Conservation (phyloP, 2,113 vertebrate genomes). For the Sinocyclocheilus anophthalmus region DNA sequence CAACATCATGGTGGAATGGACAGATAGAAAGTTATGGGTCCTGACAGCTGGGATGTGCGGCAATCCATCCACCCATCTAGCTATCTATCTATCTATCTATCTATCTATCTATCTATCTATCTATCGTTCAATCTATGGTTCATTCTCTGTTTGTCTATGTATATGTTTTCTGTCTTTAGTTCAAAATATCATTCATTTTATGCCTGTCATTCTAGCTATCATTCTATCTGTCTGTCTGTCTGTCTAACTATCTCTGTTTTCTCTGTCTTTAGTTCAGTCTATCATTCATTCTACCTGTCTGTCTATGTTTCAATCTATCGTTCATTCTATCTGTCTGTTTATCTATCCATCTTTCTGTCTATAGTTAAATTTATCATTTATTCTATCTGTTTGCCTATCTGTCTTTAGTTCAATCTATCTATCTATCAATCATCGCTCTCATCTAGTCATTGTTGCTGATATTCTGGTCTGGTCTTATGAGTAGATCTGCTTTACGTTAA, state of each 20-base stretch:
- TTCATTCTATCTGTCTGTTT: not conserved
- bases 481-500: not conserved
- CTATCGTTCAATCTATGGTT: not conserved
- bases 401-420: too few species aligned
- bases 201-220: too few species aligned
- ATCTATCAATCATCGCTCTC: fast-evolving
- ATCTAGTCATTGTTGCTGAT: not conserved
- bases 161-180: not conserved
- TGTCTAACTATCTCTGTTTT: not conserved
- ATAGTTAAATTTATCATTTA: too few species aligned
- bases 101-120: not conserved
- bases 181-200: too few species aligned
- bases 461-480: not conserved
- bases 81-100: not conserved
- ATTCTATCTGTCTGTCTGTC: not conserved
- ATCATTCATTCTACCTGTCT: too few species aligned
- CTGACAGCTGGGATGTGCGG: constrained; percentile 24
- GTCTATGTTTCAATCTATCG: not conserved
- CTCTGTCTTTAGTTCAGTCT: not conserved
- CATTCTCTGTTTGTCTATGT: too few species aligned
- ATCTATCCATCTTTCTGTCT: not conserved
- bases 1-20: constrained; percentile 1
- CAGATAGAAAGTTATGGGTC: not conserved
- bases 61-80: not conserved
- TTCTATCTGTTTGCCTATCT: not conserved